Evolutionary conservation across 2,888 invertebrate species (phyloP), one percentile per base, ranked within the genome.

Genomic region (Noctua fimbriata): DNA sequence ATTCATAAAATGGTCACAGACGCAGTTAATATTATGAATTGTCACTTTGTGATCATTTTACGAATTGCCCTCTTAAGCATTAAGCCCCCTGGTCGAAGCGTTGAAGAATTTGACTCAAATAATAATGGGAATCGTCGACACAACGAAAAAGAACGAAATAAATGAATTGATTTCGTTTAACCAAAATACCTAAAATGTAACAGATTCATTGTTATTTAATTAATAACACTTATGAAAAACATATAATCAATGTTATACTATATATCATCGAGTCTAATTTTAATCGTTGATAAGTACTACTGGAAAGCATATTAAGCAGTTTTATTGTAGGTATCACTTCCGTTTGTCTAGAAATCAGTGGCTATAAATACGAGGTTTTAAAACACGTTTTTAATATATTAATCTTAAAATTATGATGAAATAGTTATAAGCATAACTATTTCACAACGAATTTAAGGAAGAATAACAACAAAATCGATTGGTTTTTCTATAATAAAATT

Each of bases 141-240:
- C 52, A 5, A 18, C 49, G 49, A 18, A 49, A 18, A 49, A 6
- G 14, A 49, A 14, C 49, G 18, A 18, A 49, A 18, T 49, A 49
- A 49, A 49, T 18, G 6, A 49, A 49, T 18, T 18, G n/a, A 58
- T 14, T 58, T 58, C 4, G 28, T 12, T 5, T n/a, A 28, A 60
- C 18, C 2, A n/a, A 49, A 73, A 1, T 36, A 28, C 16, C 28
- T 28, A 5, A 32, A 49, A 49, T 36, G 16, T 32, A n/a, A 44
- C 28, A n/a, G 47, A 47, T 67, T 75, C 49, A 52, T 36, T 52
- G 63, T 75, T 9, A 7, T 41, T 69, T 75, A 55, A 75, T 41
- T 41, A 41, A 71, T 47, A 67, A 74, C 63, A 80, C 47, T 69
- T 41, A 3, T 73, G 32, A 18, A 10, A 36, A 60, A 41, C 41